These are phyloP conservation scores for Protobothrops flavoviridis DNA, from an alignment of 2,113 vertebrate genomes.

Conservation along the genomic window DNA sequence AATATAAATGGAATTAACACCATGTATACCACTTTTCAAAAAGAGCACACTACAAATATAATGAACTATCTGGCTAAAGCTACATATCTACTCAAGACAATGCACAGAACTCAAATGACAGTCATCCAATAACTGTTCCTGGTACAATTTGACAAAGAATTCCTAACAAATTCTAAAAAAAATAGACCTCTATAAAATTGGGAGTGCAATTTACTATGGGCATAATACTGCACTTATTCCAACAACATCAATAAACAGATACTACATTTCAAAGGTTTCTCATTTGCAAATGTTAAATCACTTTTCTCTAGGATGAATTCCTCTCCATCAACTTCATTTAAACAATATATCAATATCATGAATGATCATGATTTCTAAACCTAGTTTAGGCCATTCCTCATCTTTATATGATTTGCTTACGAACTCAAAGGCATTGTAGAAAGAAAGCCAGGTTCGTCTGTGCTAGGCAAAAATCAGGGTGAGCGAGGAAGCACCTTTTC, in stretches of 20 bases:
- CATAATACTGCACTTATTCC: not conserved
- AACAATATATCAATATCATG: not conserved
- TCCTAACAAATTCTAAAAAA: not conserved
- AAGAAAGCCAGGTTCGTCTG: not conserved
- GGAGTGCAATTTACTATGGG: not conserved
- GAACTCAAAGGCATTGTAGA: not conserved
- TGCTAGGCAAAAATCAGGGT: not conserved
- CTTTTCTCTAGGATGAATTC: not conserved
- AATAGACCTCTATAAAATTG: not conserved
- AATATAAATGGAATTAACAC: not conserved
- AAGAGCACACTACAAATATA: not conserved
- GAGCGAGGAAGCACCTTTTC: not conserved
- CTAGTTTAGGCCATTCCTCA: not conserved
- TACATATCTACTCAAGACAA: not conserved
- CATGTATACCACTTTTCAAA: not conserved
- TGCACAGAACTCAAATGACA: not conserved
- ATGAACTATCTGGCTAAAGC: not conserved
- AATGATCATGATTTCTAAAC: not conserved
- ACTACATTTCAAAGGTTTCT: not conserved
- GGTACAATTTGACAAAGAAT: not conserved
- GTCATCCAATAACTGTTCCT: not conserved
- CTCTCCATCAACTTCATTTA: not conserved
- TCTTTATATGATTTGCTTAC: not conserved
- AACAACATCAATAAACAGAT: not conserved
- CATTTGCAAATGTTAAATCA: not conserved